Evolutionary conservation across 1,140 invertebrate genomes (phyloP).

Genomic region (Diprion similis): DNA sequence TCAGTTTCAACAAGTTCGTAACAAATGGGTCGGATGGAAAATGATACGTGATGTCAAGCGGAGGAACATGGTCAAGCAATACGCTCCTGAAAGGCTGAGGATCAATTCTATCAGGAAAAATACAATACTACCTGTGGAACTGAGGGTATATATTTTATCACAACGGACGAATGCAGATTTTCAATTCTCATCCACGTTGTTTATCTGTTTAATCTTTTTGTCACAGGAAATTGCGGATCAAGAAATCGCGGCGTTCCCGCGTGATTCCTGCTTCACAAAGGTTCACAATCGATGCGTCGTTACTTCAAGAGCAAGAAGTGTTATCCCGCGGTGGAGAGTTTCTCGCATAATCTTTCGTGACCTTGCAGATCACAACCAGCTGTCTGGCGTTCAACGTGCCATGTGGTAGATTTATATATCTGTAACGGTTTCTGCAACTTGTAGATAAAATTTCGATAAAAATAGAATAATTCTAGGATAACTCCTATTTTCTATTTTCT

Average conservation of each 20-base stretch:
- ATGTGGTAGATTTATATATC: constrained; percentile 71
- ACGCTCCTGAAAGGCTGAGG: constrained; percentile 74
- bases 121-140: constrained; percentile 79
- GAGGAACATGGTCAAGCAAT: constrained; percentile 73
- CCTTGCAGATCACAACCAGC: constrained; percentile 89
- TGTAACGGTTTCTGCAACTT: too few species aligned
- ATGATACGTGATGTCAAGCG: constrained; percentile 86
- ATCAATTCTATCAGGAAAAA: constrained; percentile 82
- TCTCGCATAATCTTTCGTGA: constrained; percentile 89
- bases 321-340: constrained; percentile 77
- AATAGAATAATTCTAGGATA: too few species aligned
- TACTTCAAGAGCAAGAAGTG: constrained; percentile 79
- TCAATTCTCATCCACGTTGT: not conserved
- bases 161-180: constrained; percentile 10
- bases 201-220: constrained; percentile 21
- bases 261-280: constrained; percentile 71
- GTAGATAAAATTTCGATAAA: too few species aligned
- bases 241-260: constrained; percentile 78
- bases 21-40: constrained; percentile 76
- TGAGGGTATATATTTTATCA: constrained; percentile 64
- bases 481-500: too few species aligned
- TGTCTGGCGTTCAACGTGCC: constrained; percentile 86
- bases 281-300: constrained; percentile 78
- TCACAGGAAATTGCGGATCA: constrained; percentile 71
- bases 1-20: constrained; percentile 72